Evolutionary conservation across 2,113 vertebrate genomes (phyloP).

Genomic region (Trochalopteron elliotii): DNA sequence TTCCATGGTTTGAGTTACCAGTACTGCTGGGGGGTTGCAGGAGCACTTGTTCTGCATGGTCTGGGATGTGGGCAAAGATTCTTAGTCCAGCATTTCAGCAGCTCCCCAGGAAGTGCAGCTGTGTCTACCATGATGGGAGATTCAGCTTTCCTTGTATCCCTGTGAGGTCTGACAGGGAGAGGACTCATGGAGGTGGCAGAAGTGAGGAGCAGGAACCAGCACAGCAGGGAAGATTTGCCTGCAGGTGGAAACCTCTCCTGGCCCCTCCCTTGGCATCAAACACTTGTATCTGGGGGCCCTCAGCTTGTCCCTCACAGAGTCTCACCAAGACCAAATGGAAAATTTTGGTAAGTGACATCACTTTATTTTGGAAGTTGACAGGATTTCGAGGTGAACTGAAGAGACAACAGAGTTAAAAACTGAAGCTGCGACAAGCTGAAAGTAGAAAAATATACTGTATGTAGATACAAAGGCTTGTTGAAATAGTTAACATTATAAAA

Average conservation of each 20-base stretch:
- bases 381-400: neutral
- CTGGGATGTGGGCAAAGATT: neutral
- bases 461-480: conserved; percentile 26
- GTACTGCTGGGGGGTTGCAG: fast-evolving
- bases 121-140: neutral
- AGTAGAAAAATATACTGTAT: conserved; percentile 62
- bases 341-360: neutral
- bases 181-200: fast-evolving
- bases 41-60: neutral
- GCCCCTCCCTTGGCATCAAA: neutral
- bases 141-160: fast-evolving
- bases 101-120: neutral
- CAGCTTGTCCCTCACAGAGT: neutral
- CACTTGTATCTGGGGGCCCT: fast-evolving
- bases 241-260: neutral
- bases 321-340: neutral
- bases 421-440: conserved; percentile 15
- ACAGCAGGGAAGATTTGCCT: neutral
- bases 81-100: neutral
- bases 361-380: conserved; percentile 53
- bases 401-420: conserved; percentile 16
- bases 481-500: conserved; percentile 27
- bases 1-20: neutral
- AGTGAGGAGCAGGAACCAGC: neutral
- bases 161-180: fast-evolving